These are phyloP conservation scores for Fopius arisanus DNA, from an alignment of 1,140 invertebrate genomes.

Conservation along the genomic window DNA sequence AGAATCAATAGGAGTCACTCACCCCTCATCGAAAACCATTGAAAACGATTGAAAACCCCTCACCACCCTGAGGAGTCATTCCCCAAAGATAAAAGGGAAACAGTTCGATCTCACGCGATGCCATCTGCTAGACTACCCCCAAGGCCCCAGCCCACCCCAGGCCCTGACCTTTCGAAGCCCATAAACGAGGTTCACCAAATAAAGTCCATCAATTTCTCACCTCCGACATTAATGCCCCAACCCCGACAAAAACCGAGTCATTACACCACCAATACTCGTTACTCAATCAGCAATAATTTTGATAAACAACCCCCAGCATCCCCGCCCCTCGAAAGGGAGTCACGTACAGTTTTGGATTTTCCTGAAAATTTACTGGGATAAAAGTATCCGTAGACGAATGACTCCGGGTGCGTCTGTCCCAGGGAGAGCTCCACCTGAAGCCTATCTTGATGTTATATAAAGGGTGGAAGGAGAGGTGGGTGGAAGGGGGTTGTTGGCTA, in stretches of 20 bases:
- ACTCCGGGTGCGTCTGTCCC: background rate
- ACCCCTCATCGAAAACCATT: background rate
- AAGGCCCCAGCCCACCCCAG: background rate
- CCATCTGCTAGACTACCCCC: background rate
- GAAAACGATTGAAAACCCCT: background rate
- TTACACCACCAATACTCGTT: background rate
- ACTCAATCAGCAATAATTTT: background rate
- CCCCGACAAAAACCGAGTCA: background rate
- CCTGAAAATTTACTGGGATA: background rate
- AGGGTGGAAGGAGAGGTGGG: background rate
- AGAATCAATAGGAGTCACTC: too few species aligned
- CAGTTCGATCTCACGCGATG: background rate
- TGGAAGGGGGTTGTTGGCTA: slow-evolving; percentile 43
- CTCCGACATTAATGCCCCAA: background rate
- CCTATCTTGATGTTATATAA: slow-evolving; percentile 22
- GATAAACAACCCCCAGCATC: background rate
- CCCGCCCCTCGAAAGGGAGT: background rate
- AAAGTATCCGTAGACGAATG: slow-evolving; percentile 10
- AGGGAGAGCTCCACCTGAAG: slow-evolving; percentile 15
- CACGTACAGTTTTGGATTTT: background rate
- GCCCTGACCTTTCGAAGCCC: background rate
- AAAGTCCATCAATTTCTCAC: background rate
- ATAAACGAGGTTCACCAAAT: background rate
- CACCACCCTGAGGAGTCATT: too few species aligned
- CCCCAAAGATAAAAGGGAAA: background rate